Evolutionary conservation across 2,113 vertebrate genomes (phyloP).

Genomic region (Eptesicus fuscus): DNA sequence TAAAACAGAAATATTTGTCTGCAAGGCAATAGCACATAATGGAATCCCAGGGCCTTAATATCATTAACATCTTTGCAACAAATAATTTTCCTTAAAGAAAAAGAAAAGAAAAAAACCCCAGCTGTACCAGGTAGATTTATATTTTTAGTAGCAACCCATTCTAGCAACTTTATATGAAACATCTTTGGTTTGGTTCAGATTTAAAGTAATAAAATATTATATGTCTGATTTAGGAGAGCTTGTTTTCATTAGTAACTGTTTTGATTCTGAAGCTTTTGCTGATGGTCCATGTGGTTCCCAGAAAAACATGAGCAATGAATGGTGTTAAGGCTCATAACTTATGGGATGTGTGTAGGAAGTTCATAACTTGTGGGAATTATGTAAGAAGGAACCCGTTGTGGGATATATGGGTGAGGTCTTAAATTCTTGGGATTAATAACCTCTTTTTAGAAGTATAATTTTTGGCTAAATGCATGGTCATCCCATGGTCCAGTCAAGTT

Average conservation of each 20-base stretch:
- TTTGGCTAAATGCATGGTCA: neutral
- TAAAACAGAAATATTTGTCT: slow-evolving; percentile 48
- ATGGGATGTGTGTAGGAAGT: neutral
- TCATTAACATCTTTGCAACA: slow-evolving; percentile 28
- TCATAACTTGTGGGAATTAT: neutral
- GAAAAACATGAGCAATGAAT: neutral
- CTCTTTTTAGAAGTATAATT: neutral
- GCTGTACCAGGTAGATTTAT: slow-evolving; percentile 20
- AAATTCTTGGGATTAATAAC: neutral
- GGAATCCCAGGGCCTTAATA: slow-evolving; percentile 42
- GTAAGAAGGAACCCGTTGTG: neutral
- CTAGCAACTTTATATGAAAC: neutral
- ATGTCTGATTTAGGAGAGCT: neutral
- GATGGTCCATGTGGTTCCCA: neutral
- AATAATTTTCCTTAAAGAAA: slow-evolving; percentile 36
- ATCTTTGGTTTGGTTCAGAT: neutral
- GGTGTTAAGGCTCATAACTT: neutral
- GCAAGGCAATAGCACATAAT: neutral
- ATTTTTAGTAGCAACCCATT: neutral
- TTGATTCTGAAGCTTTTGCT: neutral
- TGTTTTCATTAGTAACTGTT: neutral
- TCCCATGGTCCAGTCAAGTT: neutral
- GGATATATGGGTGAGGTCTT: neutral
- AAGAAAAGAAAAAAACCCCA: slow-evolving; percentile 2
- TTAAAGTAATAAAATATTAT: neutral